Percentiles rank a stretch among this genome's conserved stretches.
phyloP scores from a whole-genome alignment of 23 tunicate genomes.

The Aplidium turbinatum region DNA sequence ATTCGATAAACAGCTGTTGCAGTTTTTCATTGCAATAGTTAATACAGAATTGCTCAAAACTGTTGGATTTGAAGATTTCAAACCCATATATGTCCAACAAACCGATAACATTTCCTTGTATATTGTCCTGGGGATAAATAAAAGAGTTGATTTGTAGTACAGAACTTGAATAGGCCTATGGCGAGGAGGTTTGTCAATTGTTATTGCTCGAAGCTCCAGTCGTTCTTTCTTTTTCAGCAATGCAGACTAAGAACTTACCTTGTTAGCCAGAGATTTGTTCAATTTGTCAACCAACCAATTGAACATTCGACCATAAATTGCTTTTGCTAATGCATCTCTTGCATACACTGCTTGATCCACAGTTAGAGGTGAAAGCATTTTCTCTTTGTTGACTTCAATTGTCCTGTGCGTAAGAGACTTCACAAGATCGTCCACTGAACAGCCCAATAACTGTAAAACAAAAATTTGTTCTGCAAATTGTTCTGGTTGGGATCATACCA shows the following conservation, averaged over 20 bases:
- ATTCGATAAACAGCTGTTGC: slow-evolving; percentile 96
- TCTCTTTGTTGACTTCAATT: slow-evolving; percentile 88
- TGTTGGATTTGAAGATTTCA: slow-evolving; percentile 86
- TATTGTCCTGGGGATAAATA: slow-evolving; percentile 51
- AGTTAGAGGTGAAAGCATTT: slow-evolving; percentile 76
- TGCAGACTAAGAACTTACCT: slow-evolving; percentile 30
- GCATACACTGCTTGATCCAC: slow-evolving; percentile 88
- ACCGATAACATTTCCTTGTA: slow-evolving; percentile 77
- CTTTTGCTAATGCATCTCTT: slow-evolving; percentile 87
- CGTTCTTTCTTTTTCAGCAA: background rate
- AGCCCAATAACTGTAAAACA: slow-evolving; percentile 84
- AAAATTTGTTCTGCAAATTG: too few species aligned
- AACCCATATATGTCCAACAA: slow-evolving; percentile 97
- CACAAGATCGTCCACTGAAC: slow-evolving; percentile 41
- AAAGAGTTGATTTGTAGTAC: too few species aligned
- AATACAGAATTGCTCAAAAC: slow-evolving; percentile 98
- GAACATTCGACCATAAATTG: slow-evolving; percentile 96
- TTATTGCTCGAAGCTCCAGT: too few species aligned
- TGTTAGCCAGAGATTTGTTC: slow-evolving; percentile 62
- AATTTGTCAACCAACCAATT: slow-evolving; percentile 85
- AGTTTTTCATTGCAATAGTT: slow-evolving; percentile 99
- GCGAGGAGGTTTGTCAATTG: too few species aligned
- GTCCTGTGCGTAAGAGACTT: slow-evolving; percentile 79
- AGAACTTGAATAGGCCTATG: too few species aligned
- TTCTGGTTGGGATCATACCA: too few species aligned